Evolutionary conservation across 2,113 vertebrate genomes (phyloP).

Genomic region (Poecilia latipinna): DNA sequence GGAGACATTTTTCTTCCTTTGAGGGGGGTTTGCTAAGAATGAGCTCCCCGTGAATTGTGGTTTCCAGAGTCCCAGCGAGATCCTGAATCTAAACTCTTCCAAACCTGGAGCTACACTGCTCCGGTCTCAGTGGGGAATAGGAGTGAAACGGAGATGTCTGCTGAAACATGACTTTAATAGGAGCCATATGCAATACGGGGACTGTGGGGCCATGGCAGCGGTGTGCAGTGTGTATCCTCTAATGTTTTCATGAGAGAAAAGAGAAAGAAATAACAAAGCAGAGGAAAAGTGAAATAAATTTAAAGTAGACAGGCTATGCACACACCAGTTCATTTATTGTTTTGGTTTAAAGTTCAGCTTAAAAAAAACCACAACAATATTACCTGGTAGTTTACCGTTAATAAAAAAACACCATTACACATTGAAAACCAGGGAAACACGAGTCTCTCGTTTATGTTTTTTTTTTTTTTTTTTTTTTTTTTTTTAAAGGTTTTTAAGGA

Average conservation of each 20-base stretch:
- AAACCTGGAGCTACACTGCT: slow-evolving; percentile 57
- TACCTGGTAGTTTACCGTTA: not conserved
- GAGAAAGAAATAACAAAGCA: slow-evolving; percentile 55
- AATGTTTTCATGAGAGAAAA: slow-evolving; percentile 66
- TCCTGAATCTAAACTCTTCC: slow-evolving; percentile 53
- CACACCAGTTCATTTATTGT: slow-evolving; percentile 22
- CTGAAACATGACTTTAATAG: slow-evolving; percentile 71
- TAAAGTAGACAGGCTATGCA: slow-evolving; percentile 41
- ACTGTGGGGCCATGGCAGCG: slow-evolving; percentile 47
- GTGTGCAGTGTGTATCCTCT: slow-evolving; percentile 45
- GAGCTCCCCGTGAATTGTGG: slow-evolving; percentile 40
- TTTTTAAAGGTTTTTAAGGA: too few species aligned
- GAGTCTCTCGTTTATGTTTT: slow-evolving; percentile 23
- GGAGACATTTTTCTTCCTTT: slow-evolving; percentile 41
- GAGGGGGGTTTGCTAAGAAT: not conserved
- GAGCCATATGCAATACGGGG: slow-evolving; percentile 73
- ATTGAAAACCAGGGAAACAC: slow-evolving; percentile 34
- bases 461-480: too few species aligned
- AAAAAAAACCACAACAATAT: slow-evolving; percentile 36
- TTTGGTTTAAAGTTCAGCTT: slow-evolving; percentile 22
- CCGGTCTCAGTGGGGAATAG: slow-evolving; percentile 62
- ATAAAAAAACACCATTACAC: slow-evolving; percentile 43
- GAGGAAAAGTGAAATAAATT: slow-evolving; percentile 57
- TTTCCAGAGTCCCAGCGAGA: slow-evolving; percentile 46
- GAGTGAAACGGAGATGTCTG: slow-evolving; percentile 65